phyloP scores from a whole-genome alignment of 1,140 invertebrate genomes.

The Zaprionus inermis region DNA sequence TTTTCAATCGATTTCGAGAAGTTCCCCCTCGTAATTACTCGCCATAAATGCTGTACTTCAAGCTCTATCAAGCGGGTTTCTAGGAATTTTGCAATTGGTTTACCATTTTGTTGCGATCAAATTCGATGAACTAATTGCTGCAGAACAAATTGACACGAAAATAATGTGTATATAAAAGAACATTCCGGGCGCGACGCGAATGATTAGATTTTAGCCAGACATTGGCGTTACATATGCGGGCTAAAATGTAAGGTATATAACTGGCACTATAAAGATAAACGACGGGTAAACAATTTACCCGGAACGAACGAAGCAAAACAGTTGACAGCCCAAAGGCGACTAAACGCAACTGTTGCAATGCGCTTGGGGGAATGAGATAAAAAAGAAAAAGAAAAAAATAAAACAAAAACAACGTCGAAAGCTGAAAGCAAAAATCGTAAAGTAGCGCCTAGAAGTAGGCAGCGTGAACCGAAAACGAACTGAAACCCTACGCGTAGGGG shows the following conservation, averaged over 20 bases:
- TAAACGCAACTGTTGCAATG: constrained; percentile 52
- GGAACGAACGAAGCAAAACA: constrained; percentile 54
- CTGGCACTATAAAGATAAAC: constrained; percentile 63
- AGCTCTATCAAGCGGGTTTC: constrained; percentile 15
- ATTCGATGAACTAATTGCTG: constrained; percentile 21
- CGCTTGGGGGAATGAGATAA: not conserved
- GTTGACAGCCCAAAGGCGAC: constrained; percentile 54
- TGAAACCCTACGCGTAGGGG: constrained; percentile 60
- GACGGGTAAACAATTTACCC: not conserved
- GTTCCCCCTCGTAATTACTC: not conserved
- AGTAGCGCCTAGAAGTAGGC: constrained; percentile 49
- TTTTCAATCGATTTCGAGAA: not conserved
- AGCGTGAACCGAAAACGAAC: constrained; percentile 30
- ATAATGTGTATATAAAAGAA: not conserved
- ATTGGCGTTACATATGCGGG: not conserved
- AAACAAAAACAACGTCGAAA: not conserved
- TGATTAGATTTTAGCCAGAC: constrained; percentile 17
- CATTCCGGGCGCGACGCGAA: constrained; percentile 16
- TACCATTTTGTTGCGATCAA: constrained; percentile 68
- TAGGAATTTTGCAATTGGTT: constrained; percentile 33
- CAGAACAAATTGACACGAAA: constrained; percentile 2
- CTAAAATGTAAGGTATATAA: constrained; percentile 16
- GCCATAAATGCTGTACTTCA: not conserved
- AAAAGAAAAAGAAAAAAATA: not conserved
- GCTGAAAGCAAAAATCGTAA: not conserved